Percentiles rank a stretch among this genome's conserved stretches.
Conservation (phyloP, 2,797 vertebrate species). For the Limnodromus scolopaceus region DNA sequence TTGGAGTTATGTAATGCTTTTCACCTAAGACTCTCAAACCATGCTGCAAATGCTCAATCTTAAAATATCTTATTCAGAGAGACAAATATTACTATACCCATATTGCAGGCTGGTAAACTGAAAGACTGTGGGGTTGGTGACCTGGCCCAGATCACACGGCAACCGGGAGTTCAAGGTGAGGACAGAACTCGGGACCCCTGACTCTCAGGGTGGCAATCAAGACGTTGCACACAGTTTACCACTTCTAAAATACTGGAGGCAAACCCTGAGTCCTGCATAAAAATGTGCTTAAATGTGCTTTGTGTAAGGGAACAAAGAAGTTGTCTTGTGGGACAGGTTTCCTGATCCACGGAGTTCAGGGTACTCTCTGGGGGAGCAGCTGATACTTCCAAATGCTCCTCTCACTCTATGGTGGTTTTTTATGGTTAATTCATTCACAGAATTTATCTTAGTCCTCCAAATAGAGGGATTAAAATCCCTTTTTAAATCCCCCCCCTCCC, state of each 20-base stretch:
- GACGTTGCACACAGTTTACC: not conserved
- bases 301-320: constrained; percentile 33
- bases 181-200: not conserved
- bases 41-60: not conserved
- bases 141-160: not conserved
- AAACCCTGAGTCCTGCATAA: not conserved
- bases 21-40: not conserved
- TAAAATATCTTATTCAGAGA: not conserved
- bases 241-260: not conserved
- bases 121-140: not conserved
- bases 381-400: not conserved
- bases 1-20: not conserved
- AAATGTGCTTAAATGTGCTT: not conserved
- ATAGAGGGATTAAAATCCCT: not conserved
- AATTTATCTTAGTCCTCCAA: not conserved
- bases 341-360: not conserved
- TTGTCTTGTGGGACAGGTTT: constrained; percentile 23
- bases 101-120: not conserved
- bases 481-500: not conserved
- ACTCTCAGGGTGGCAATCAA: not conserved
- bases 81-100: not conserved
- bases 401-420: not conserved
- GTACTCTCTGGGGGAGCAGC: not conserved
- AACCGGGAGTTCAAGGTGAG: fast-evolving
- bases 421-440: not conserved